A percentile compares a stretch with the other conserved stretches of the same genome.
Conservation (phyloP, 2,797 vertebrate genomes). For the Lagocephalus sceleratus region DNA sequence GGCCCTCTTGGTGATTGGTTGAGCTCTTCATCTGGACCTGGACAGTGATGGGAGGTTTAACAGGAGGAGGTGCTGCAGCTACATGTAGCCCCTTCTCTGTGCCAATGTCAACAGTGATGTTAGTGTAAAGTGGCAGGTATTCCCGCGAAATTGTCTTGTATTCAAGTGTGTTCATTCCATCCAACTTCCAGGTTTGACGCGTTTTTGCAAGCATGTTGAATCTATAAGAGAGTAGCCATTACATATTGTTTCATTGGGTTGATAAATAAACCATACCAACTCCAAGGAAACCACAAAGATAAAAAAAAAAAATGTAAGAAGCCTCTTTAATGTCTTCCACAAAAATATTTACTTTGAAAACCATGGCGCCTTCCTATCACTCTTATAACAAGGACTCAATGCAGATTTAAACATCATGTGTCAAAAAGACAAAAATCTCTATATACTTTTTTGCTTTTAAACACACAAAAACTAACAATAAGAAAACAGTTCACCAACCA, state of each 20-base stretch:
- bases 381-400: too few relatives aligned
- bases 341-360: too few relatives aligned
- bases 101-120: slow-evolving; percentile 82
- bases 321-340: too few relatives aligned
- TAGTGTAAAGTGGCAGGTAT: slow-evolving; percentile 77
- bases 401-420: too few relatives aligned
- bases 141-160: slow-evolving; percentile 75
- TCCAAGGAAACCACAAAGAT: too few relatives aligned
- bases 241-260: neutral
- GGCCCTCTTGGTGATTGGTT: slow-evolving; percentile 24
- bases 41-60: slow-evolving; percentile 9
- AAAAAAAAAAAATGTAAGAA: too few relatives aligned
- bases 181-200: slow-evolving; percentile 70
- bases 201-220: slow-evolving; percentile 83
- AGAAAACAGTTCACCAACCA: too few relatives aligned
- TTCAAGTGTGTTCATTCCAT: slow-evolving; percentile 77
- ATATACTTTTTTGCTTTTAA: too few relatives aligned
- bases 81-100: slow-evolving; percentile 58
- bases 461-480: too few relatives aligned
- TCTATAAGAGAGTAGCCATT: slow-evolving; percentile 42
- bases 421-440: too few relatives aligned
- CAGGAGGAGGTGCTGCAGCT: neutral
- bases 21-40: neutral
- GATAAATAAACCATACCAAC: neutral
- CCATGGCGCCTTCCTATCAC: too few relatives aligned